Conservation (phyloP, 2,888 invertebrate genomes). For the Caenorhabditis wallacei region DNA sequence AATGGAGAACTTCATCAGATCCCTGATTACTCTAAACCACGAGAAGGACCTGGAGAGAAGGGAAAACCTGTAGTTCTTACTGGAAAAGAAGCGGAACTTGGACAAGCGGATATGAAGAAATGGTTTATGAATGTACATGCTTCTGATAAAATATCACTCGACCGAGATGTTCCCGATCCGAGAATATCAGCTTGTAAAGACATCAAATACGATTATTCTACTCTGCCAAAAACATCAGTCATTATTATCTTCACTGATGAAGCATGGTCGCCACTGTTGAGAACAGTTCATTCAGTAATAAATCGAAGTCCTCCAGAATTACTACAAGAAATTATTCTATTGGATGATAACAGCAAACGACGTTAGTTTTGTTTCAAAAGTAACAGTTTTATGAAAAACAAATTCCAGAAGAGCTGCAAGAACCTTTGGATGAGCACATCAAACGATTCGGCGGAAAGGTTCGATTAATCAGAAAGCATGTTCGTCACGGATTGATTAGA, state of each 20-base stretch:
- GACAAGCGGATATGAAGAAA: slow-evolving; percentile 77
- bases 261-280: slow-evolving; percentile 88
- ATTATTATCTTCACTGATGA: slow-evolving; percentile 92
- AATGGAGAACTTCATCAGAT: slow-evolving; percentile 53
- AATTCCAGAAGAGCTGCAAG: slow-evolving; percentile 87
- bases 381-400: too few species aligned
- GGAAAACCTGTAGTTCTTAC: slow-evolving; percentile 71
- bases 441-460: slow-evolving; percentile 86
- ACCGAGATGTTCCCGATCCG: slow-evolving; percentile 84
- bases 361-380: slow-evolving; percentile 13
- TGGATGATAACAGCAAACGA: slow-evolving; percentile 93
- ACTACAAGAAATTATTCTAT: slow-evolving; percentile 93
- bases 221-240: slow-evolving; percentile 80
- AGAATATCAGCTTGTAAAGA: slow-evolving; percentile 84
- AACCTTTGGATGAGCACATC: slow-evolving; percentile 90
- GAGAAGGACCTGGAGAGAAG: slow-evolving; percentile 75
- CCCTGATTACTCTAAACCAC: slow-evolving; percentile 58
- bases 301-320: slow-evolving; percentile 88
- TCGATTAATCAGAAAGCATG: slow-evolving; percentile 88
- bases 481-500: slow-evolving; percentile 92
- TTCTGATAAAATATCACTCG: slow-evolving; percentile 85
- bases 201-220: slow-evolving; percentile 86
- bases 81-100: slow-evolving; percentile 70
- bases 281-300: slow-evolving; percentile 94
- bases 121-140: slow-evolving; percentile 82